Evolutionary conservation across 2,113 vertebrate species (phyloP), one percentile per base, ranked within the genome.

Genomic region (Labrus mixtus): DNA sequence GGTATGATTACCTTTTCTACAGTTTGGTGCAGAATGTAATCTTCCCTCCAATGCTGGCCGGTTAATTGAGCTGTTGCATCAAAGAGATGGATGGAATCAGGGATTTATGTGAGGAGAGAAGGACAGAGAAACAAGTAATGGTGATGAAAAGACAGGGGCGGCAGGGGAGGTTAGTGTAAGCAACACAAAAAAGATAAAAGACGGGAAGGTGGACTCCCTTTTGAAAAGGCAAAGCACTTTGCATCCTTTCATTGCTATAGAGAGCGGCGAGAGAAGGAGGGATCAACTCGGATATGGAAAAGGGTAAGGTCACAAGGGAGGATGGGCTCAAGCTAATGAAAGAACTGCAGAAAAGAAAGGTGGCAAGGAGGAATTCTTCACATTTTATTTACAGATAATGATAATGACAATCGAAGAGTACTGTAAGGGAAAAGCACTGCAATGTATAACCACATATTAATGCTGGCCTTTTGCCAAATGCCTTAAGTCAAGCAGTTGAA

Each of bases 61-160:
- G 22, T 82, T 92, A 90, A 92, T 92, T 91, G 86, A 93, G 81
- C 85, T 81, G 83, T 88, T 90, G 83, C 71, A 73, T 88, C 87
- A 87, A 76, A 87, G 77, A 74, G 88, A 88, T 76, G 77, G 79
- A 86, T 88, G 81, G 75, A 85, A 86, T 80, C 41, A 6, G 62
- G 84, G 83, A 85, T 88, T 87, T 86, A 75, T 74, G 76, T 58
- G 61, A 67, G 56, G 64, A 71, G 63, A 77, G 70, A 63, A 8
- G 61, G 73, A 82, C 50, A 58, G 72, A 59, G 19, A 76, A 62
- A 25, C 25, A 2, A 39, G 59, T 20, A 68, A 75, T 69, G 61
- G 76, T 20, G 64, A 54, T 65, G 37, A 43, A 48, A 29, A 61
- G 50, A 23, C 73, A 62, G 45, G 7, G 72, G 23, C 23, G 45